Evolutionary conservation across 2,888 invertebrate species (phyloP).

Genomic region (Drosophila limbata): DNA sequence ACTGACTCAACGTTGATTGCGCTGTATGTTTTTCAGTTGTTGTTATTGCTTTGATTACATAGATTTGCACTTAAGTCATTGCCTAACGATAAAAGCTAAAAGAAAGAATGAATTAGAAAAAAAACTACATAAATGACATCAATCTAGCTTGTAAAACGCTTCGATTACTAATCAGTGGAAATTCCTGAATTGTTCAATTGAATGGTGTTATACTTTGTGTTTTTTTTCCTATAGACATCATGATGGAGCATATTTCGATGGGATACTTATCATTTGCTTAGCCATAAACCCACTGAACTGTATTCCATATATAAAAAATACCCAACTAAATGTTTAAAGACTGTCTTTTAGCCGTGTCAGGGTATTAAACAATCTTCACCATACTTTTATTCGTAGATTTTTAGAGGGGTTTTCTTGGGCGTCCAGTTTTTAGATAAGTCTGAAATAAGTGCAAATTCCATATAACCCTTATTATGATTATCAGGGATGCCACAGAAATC

Average conservation of each 20-base stretch:
- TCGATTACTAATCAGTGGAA: slow-evolving; percentile 38
- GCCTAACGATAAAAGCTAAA: slow-evolving; percentile 17
- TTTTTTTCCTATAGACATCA: background rate
- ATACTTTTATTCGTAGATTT: background rate
- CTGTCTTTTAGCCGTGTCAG: slow-evolving; percentile 8
- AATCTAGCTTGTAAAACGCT: slow-evolving; percentile 21
- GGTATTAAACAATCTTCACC: background rate
- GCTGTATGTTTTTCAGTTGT: slow-evolving; percentile 44
- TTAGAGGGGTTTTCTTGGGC: background rate
- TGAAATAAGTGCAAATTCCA: background rate
- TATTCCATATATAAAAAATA: slow-evolving; percentile 15
- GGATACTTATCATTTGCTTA: slow-evolving; percentile 11
- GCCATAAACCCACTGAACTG: slow-evolving; percentile 15
- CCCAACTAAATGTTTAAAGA: slow-evolving; percentile 3
- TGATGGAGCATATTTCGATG: background rate
- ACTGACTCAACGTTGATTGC: slow-evolving; percentile 57
- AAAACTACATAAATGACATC: slow-evolving; percentile 3
- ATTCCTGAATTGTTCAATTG: slow-evolving; percentile 12
- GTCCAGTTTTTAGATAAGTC: background rate
- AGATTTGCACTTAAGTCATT: slow-evolving; percentile 59
- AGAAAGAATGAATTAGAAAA: slow-evolving; percentile 5
- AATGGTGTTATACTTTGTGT: background rate
- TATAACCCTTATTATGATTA: no score
- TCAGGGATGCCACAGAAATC: no score
- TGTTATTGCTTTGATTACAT: slow-evolving; percentile 51